Evolutionary conservation across 2,888 invertebrate species (phyloP).

Genomic region (Peribatodes rhomboidaria): DNA sequence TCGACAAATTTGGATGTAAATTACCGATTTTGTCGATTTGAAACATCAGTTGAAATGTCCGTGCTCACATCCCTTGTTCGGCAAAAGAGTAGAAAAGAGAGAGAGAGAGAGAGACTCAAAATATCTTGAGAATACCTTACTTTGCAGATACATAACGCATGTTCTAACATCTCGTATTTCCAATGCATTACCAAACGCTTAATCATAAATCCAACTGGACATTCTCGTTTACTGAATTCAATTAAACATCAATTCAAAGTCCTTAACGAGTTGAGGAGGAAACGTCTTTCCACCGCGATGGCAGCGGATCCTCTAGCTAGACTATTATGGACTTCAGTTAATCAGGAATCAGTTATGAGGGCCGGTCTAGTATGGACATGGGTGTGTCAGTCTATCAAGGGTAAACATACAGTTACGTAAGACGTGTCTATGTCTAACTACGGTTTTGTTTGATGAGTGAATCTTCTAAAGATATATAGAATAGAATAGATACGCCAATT

Average conservation of each 20-base stretch:
- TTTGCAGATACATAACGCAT: neutral
- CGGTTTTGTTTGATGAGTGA: constrained; percentile 8
- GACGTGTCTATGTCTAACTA: constrained; percentile 4
- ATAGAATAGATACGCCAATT: neutral
- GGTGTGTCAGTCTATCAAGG: constrained; percentile 5
- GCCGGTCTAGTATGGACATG: constrained; percentile 12
- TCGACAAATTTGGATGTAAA: no score
- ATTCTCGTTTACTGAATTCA: constrained; percentile 59
- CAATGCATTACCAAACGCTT: constrained; percentile 22
- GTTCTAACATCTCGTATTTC: neutral
- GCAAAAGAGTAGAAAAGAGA: no score
- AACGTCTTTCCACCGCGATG: constrained; percentile 55
- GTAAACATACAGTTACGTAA: constrained; percentile 14
- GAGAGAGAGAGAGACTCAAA: no score
- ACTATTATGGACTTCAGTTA: neutral
- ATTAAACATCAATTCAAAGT: constrained; percentile 43
- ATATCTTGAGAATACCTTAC: no score
- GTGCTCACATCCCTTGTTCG: no score
- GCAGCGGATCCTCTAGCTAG: constrained; percentile 32
- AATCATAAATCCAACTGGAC: constrained; percentile 36
- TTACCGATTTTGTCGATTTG: no score
- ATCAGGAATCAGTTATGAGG: constrained; percentile 29
- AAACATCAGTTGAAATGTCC: no score
- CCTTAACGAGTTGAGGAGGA: constrained; percentile 56
- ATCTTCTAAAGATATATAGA: neutral